Percentiles rank a stretch among this genome's conserved stretches.
phyloP scores from a whole-genome alignment of 2,888 invertebrate genomes.

The Stenodera caucasica region DNA sequence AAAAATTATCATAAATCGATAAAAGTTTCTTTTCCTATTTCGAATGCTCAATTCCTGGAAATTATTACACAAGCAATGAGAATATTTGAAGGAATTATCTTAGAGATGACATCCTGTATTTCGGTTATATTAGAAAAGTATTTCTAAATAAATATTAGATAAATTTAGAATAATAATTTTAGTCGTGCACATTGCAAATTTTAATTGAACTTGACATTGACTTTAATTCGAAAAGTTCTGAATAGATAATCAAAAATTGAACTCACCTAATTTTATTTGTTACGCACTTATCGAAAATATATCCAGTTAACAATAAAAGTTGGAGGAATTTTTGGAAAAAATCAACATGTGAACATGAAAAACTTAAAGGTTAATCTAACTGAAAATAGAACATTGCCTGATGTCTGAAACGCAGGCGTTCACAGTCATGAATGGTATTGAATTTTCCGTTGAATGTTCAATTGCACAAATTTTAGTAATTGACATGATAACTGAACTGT shows the following conservation, averaged over 20 bases:
- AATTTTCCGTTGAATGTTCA: not conserved
- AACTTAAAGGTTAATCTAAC: not conserved
- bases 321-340: not conserved
- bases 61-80: no score
- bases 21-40: no score
- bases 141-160: no score
- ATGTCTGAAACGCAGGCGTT: conserved; percentile 1
- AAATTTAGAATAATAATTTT: not conserved
- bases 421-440: not conserved
- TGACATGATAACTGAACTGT: not conserved
- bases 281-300: not conserved
- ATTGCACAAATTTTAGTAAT: not conserved
- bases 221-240: not conserved
- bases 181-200: not conserved
- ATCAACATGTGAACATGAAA: not conserved
- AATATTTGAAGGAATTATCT: no score
- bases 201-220: not conserved
- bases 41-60: no score
- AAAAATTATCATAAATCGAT: no score
- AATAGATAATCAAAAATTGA: not conserved
- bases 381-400: not conserved
- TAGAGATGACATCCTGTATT: no score
- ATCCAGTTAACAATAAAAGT: not conserved
- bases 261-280: not conserved
- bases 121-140: no score